Percentiles rank a stretch among this genome's conserved stretches.
Conservation (phyloP, 2,797 vertebrate genomes). For the Premnoplex brunnescens region DNA sequence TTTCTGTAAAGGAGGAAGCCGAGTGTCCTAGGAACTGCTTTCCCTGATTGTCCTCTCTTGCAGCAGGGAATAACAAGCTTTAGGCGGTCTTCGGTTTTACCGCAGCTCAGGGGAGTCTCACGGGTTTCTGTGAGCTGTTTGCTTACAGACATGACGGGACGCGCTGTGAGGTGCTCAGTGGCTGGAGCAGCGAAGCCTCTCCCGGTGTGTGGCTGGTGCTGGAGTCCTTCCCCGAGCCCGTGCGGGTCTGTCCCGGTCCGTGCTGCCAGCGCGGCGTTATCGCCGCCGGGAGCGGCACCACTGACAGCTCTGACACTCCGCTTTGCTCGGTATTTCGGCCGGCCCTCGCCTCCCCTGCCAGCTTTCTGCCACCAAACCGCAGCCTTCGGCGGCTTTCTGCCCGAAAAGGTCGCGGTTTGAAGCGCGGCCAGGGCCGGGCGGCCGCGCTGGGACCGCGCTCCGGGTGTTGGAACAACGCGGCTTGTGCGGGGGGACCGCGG, state of each 20-base stretch:
- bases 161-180: accelerated
- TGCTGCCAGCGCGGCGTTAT: accelerated
- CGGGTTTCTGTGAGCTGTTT: not conserved
- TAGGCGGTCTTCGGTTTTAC: not conserved
- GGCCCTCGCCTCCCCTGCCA: not conserved
- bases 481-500: not conserved
- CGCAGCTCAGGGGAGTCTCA: accelerated
- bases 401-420: not conserved
- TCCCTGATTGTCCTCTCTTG: not conserved
- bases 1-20: not conserved
- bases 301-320: not conserved
- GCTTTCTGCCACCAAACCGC: not conserved
- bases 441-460: not conserved
- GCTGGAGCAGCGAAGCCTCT: accelerated
- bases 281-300: accelerated
- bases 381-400: not conserved
- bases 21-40: not conserved
- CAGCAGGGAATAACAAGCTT: not conserved
- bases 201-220: accelerated
- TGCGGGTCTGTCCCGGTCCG: accelerated
- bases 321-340: not conserved
- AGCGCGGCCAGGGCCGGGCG: not conserved
- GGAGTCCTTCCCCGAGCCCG: accelerated
- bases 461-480: not conserved
- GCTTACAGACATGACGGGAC: accelerated